Percentiles rank a stretch among this genome's conserved stretches.
These are phyloP conservation scores for Rhopalosiphum nymphaeae DNA, from an alignment of 2,888 invertebrate species.

Conservation along the genomic window DNA sequence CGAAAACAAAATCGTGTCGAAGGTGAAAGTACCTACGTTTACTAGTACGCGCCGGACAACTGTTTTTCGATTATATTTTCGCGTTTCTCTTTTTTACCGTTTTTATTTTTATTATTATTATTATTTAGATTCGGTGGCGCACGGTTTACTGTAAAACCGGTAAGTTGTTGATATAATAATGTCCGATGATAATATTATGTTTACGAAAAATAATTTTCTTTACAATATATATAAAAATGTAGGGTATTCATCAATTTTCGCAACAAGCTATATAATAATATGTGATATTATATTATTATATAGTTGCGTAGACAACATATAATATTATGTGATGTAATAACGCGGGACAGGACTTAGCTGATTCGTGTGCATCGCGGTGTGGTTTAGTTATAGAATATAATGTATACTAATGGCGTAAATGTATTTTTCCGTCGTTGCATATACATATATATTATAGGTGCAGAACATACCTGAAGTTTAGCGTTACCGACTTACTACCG, in stretches of 20 bases:
- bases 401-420: background rate
- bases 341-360: background rate
- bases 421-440: background rate
- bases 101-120: slow-evolving; percentile 24
- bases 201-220: background rate
- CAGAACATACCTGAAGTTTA: background rate
- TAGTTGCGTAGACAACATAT: background rate
- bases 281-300: background rate
- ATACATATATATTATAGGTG: background rate
- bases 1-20: slow-evolving; percentile 60
- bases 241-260: background rate
- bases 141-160: background rate
- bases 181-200: background rate
- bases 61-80: slow-evolving; percentile 61
- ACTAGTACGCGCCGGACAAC: slow-evolving; percentile 37
- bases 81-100: slow-evolving; percentile 63
- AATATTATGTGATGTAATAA: background rate
- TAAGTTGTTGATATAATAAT: background rate
- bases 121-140: background rate
- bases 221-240: background rate
- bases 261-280: background rate
- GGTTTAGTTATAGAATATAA: background rate
- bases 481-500: background rate
- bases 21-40: slow-evolving; percentile 57
- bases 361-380: background rate